Conservation (phyloP, 2,113 vertebrate genomes). For the Hypocryptadius cinnamomeus region DNA sequence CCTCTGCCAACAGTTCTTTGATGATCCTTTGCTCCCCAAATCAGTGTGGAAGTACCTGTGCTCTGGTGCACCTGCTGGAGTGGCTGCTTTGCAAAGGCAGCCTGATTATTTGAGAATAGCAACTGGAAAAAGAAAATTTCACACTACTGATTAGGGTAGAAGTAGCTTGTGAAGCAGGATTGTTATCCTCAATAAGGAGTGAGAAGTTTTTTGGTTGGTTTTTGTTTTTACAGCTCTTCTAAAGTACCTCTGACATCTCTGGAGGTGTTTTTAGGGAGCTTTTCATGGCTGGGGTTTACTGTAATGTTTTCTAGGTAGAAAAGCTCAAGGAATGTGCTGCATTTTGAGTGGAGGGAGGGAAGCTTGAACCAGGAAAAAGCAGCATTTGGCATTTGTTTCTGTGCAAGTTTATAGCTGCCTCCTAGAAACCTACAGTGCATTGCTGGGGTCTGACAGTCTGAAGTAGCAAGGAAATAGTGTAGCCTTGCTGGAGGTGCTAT, state of each 20-base stretch:
- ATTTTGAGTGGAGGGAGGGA: background rate
- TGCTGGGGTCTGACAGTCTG: background rate
- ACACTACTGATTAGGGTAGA: background rate
- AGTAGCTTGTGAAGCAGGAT: background rate
- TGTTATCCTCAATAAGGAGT: background rate
- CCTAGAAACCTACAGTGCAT: background rate
- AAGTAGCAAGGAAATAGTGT: background rate
- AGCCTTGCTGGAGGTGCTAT: background rate
- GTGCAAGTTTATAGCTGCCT: background rate
- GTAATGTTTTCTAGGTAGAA: background rate
- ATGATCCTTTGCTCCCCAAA: background rate
- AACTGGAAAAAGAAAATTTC: background rate
- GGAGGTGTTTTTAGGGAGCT: background rate
- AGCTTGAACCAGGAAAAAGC: background rate
- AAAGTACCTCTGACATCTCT: background rate
- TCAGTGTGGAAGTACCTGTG: fast-evolving
- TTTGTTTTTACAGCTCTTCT: background rate
- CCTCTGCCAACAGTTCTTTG: background rate
- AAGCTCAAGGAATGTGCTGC: background rate
- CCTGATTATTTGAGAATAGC: background rate
- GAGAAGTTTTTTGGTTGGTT: background rate
- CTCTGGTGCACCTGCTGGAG: fast-evolving
- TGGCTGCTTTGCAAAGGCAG: background rate
- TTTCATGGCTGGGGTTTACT: background rate
- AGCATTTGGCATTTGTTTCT: background rate